Base-by-base conservation (phyloP, 2,113 vertebrate genomes). In the Nannobrachium achirus region DNA sequence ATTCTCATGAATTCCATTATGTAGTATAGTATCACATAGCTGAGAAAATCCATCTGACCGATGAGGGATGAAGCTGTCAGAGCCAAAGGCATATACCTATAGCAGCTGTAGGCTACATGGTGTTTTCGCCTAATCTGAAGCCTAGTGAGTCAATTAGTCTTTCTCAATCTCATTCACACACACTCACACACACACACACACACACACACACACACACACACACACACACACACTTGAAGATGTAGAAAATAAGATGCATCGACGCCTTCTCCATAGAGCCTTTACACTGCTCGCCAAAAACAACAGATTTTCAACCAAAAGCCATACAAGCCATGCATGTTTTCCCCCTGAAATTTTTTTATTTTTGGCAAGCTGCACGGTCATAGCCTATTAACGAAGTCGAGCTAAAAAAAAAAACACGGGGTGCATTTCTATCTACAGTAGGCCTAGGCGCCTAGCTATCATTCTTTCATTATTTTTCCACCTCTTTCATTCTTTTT, bases 1-100 rank as follows among this genome's bases (percentile, higher is more conserved):
- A 74, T 65, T 56, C 56, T 40, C 65, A 20, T 72, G 75, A 59
- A 40, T 67, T 60, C 52, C 19, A n/a, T n/a, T n/a, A 33, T 33
- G n/a, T 33, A 60, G 41, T 46, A 39, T 6, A 68, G 10, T 15
- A 65, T 41, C 19, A 49, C 10, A 50, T 8, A 56, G 19, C 49
- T 64, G 45, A 14, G 10, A 59, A 25, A 52, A 74, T 41, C 44
- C 1, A 61, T 76, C 46, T 19, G 46, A 57, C 11, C 66, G 52
- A 64, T 10, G 51, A 63, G 44, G 44, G 52, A 52, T 56, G 58
- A 14, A 66, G n/a, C n/a, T n/a, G n/a, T n/a, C n/a, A n/a, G 52
- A 10, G 65, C 59, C 62, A 71, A 69, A 39, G 42, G 60, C 50
- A 51, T 8, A 6, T 5, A 15, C 18, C 25, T 33, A 25, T 51